Percentiles rank a stretch among this genome's conserved stretches.
Conservation (phyloP, 2,888 invertebrate genomes). For the Thereva unica region DNA sequence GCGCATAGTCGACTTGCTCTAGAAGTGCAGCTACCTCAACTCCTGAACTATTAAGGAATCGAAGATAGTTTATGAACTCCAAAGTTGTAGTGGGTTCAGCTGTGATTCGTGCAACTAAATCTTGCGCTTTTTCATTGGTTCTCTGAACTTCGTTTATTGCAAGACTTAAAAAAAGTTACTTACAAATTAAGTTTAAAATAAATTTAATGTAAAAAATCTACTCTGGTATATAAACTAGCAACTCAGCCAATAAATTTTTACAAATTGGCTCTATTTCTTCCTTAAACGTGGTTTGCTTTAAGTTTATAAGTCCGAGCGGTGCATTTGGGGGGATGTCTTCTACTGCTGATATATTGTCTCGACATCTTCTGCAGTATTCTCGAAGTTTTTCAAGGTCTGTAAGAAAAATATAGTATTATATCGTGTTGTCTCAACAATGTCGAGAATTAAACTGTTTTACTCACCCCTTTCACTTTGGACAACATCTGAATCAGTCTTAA, state of each 20-base stretch:
- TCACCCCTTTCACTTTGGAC: slow-evolving; percentile 66
- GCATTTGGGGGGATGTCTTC: slow-evolving; percentile 69
- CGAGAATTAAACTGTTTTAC: no score
- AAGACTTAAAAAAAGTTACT: slow-evolving; percentile 61
- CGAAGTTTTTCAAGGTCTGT: slow-evolving; percentile 67
- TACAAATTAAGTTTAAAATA: background rate
- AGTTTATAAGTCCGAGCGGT: slow-evolving; percentile 72
- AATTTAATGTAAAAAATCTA: slow-evolving; percentile 51
- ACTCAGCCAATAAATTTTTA: slow-evolving; percentile 67
- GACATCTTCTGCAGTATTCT: slow-evolving; percentile 69
- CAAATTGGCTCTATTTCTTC: slow-evolving; percentile 74
- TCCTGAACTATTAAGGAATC: slow-evolving; percentile 65
- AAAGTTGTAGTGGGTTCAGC: slow-evolving; percentile 71
- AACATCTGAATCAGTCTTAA: slow-evolving; percentile 64
- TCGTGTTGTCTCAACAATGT: no score
- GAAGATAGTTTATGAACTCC: slow-evolving; percentile 66
- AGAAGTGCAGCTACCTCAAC: slow-evolving; percentile 72
- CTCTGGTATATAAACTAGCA: slow-evolving; percentile 69
- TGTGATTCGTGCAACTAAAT: slow-evolving; percentile 67
- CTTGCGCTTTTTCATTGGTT: slow-evolving; percentile 55
- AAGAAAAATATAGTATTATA: no score
- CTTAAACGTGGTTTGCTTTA: slow-evolving; percentile 74
- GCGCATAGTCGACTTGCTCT: slow-evolving; percentile 74
- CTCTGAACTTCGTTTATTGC: slow-evolving; percentile 64
- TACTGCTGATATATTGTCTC: slow-evolving; percentile 70